Base-by-base conservation (phyloP, 2,888 invertebrate species). In the Dryococelus australis region DNA sequence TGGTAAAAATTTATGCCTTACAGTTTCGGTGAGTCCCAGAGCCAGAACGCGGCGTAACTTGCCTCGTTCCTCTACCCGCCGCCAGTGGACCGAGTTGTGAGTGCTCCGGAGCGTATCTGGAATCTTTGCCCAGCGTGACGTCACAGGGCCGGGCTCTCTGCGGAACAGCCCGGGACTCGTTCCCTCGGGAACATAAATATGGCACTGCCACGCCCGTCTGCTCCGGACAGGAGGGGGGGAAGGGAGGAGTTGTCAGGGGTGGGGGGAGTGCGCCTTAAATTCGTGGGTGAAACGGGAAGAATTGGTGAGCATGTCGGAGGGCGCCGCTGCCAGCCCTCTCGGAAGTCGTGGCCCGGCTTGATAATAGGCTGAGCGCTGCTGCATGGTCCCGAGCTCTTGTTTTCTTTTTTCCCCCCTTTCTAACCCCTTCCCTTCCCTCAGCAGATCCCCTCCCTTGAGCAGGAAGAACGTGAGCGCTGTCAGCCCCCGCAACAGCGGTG, bases 151-250 rank as follows among this genome's bases (percentile, higher is more conserved):
- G 2, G 81, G 81, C 81, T 35, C 81, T 27, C 81, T 81, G 28
- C 84, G 24, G 43, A 84, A 84, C 84, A 84, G 24, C 84, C 28
- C 35, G 84, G 24, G 24, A 65, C 24, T n/a, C 65, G 20, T 65
- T 65, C 65, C 16, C 65, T 20, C 65, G 65, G 65, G 65, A 20
- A 65, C 65, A 65, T 65, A 65, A 65, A 65, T 65, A 65, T 26
- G 35, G 43, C 84, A 10, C 28, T 8, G 84, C 84, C 84, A 24
- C 84, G 84, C 84, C 84, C 26, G 43, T n/a, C 84, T 43, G 43
- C 84, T 12, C 84, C 65, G n/a, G 65, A 65, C 65, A 65, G 65
- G 24, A 16, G 4, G 8, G 5, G 20, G 65, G n/a, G n/a, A 24
- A 20, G 24, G 24, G 24, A 24, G 20, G 51, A 20, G 51, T 51